Base-by-base conservation (phyloP, 2,113 vertebrate genomes). In the Dipodomys spectabilis region DNA sequence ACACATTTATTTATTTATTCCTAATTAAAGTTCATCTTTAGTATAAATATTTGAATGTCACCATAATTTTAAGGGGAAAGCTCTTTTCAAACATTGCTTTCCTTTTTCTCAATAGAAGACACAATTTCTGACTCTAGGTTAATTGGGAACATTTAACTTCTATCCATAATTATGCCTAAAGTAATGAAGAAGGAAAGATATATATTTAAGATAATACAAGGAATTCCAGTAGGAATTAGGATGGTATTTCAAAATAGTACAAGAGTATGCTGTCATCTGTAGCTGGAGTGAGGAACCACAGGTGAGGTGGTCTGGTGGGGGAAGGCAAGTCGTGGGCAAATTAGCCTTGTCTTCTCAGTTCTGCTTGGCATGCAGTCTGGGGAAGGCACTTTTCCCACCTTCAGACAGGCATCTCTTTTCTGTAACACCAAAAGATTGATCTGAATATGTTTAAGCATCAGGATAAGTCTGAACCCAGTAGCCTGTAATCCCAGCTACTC, bases 21-120 rank as follows among this genome's bases (percentile, higher is more conserved):
- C 39, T 78, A 67, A 30, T 64, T 32, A 49, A 83, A 69, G 16
- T 81, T 88, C 20, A 69, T 45, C 30, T 90, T 60, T 62, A 62
- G n/a, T 65, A 44, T 49, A 84, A 84, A 79, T 74, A 62, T 77
- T 93, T 86, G 35, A 79, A 13, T 39, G 32, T 22, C 67, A 90
- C 44, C 53, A 90, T 23, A 94, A 80, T 91, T 86, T 72, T 64
- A 93, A 94, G 35, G 60, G 27, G 82, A 84, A 32, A 20, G 1
- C 25, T 25, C 6, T 2, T 92, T 91, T 81, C 49, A 93, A 94
- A 82, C 57, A 71, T 22, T 88, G 20, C 11, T 82, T 74, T 81
- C 27, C 62, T 11, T 60, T 86, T 86, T 44, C 83, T 77, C 44
- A 68, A 73, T n/a, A 93, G 45, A 83, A 93, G 32, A 53, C 49